Evolutionary conservation across 2,888 invertebrate species (phyloP).

Genomic region (Ochlodes sylvanus): DNA sequence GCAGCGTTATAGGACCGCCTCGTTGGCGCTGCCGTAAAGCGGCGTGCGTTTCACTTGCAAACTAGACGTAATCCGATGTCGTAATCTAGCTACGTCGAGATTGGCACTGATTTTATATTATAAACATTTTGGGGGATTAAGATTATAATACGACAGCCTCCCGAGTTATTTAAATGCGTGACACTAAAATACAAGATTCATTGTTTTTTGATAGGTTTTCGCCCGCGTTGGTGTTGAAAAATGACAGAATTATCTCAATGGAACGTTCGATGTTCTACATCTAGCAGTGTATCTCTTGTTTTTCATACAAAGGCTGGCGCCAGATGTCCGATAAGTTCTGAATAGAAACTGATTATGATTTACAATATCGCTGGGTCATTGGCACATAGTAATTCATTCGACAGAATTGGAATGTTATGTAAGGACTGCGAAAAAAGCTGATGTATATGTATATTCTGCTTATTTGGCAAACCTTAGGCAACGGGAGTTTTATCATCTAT

Average conservation of each 20-base stretch:
- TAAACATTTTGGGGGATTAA: no score
- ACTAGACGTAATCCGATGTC: not conserved
- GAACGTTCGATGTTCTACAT: no score
- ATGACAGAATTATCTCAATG: no score
- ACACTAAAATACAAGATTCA: no score
- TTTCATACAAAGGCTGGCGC: slow-evolving; percentile 6
- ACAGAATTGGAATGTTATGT: slow-evolving; percentile 6
- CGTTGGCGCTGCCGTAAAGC: not conserved
- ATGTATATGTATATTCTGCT: slow-evolving; percentile 1
- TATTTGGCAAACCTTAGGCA: not conserved
- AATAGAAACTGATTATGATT: slow-evolving; percentile 28
- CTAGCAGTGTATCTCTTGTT: not conserved
- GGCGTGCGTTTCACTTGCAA: no score
- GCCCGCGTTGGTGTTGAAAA: no score
- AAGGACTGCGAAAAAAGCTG: slow-evolving; percentile 3
- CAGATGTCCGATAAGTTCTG: slow-evolving; percentile 25
- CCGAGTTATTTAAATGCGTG: no score
- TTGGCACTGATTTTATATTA: no score
- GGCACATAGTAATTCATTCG: slow-evolving; percentile 24
- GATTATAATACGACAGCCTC: no score
- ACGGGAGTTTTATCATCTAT: no score
- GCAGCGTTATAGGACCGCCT: slow-evolving; percentile 6
- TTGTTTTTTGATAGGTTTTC: no score
- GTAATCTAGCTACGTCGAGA: not conserved
- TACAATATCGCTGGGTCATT: slow-evolving; percentile 20